Percentiles rank a stretch among this genome's conserved stretches.
Evolutionary conservation across 2,888 invertebrate species (phyloP).

Genomic region (Schizaphis graminum): DNA sequence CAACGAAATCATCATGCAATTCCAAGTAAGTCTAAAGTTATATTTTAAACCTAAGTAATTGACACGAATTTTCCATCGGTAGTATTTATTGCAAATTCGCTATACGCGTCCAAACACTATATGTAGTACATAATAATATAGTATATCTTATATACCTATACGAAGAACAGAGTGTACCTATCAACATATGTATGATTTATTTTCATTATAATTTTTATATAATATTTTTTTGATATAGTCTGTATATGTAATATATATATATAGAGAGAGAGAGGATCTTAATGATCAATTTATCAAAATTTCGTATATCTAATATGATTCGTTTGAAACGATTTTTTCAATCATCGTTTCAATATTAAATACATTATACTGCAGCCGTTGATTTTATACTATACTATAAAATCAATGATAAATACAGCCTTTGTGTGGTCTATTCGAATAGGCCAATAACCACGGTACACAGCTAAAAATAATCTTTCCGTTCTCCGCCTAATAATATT

Average conservation of each 20-base stretch:
- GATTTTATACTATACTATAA: too few relatives aligned
- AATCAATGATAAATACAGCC: too few relatives aligned
- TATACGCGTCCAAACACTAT: too few relatives aligned
- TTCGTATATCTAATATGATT: not conserved
- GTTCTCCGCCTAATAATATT: too few relatives aligned
- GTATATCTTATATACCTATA: not conserved
- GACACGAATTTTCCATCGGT: not conserved
- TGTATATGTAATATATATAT: not conserved
- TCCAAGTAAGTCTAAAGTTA: constrained; percentile 1
- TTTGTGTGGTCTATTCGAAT: too few relatives aligned
- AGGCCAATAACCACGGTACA: too few relatives aligned
- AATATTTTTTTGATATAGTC: not conserved
- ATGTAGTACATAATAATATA: too few relatives aligned
- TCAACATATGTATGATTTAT: not conserved
- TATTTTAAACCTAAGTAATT: not conserved
- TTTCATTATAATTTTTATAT: not conserved
- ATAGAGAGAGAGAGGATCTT: not conserved
- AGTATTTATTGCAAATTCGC: not conserved
- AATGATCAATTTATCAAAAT: not conserved
- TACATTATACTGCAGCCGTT: too few relatives aligned
- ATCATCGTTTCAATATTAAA: too few relatives aligned
- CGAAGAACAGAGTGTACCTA: not conserved
- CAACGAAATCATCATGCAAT: constrained; percentile 27
- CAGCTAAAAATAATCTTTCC: too few relatives aligned
- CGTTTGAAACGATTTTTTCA: not conserved